These are phyloP conservation scores for Heliconius melpomene DNA, from an alignment of 1,140 invertebrate genomes.

Conservation along the genomic window DNA sequence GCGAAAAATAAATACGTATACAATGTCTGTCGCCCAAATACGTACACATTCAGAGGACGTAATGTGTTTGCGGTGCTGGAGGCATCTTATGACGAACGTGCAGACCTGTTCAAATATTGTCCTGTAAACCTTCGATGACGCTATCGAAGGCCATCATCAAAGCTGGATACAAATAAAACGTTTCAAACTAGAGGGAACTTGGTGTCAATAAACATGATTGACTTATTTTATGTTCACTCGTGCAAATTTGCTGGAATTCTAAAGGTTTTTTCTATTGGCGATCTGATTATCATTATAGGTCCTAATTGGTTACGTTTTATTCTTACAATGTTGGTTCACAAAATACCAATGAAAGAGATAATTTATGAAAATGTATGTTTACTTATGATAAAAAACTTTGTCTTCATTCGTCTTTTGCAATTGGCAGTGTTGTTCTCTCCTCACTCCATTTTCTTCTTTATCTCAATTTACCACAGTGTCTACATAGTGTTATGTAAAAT, in stretches of 20 bases:
- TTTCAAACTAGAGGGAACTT: background rate
- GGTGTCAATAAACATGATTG: background rate
- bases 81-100: slow-evolving; percentile 50
- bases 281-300: too few relatives aligned
- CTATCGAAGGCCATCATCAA: slow-evolving; percentile 25
- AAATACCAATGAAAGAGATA: too few relatives aligned
- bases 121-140: slow-evolving; percentile 33
- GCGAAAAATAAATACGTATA: slow-evolving; percentile 70
- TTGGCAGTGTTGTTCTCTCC: too few relatives aligned
- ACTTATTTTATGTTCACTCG: background rate
- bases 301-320: too few relatives aligned
- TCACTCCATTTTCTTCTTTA: too few relatives aligned
- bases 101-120: slow-evolving; percentile 44
- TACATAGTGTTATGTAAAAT: too few relatives aligned
- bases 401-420: too few relatives aligned
- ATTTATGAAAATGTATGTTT: too few relatives aligned
- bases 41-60: slow-evolving; percentile 54
- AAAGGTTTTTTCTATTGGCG: too few relatives aligned
- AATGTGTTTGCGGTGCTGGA: slow-evolving; percentile 67
- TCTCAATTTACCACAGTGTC: too few relatives aligned
- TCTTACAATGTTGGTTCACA: too few relatives aligned
- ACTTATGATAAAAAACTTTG: too few relatives aligned
- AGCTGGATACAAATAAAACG: slow-evolving; percentile 7
- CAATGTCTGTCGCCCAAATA: slow-evolving; percentile 65
- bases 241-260: background rate